phyloP scores from a whole-genome alignment of 2,797 vertebrate genomes.

The Danio jaintianensis region DNA sequence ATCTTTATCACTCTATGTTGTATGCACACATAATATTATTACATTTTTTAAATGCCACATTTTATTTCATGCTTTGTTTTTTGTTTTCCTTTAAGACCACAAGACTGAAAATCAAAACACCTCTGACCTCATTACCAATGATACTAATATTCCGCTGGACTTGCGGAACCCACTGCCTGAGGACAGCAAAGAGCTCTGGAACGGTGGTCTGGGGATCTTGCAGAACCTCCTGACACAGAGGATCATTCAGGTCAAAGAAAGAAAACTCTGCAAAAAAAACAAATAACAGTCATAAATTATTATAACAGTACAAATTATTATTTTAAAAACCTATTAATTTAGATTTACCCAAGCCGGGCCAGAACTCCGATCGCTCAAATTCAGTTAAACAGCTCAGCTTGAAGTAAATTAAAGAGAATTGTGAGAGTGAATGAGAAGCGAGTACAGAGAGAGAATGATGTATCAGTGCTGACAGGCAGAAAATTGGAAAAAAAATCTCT shows the following conservation, averaged over 20 bases:
- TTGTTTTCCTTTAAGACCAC: not conserved
- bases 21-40: too few species aligned
- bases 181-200: slow-evolving; percentile 94
- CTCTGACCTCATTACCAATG: slow-evolving; percentile 91
- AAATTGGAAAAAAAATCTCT: slow-evolving; percentile 29
- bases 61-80: too few species aligned
- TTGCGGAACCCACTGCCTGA: slow-evolving; percentile 98
- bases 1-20: too few species aligned
- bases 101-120: not conserved
- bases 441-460: slow-evolving; percentile 30
- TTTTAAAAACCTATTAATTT: slow-evolving; percentile 10
- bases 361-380: slow-evolving; percentile 33
- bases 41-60: too few species aligned
- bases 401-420: slow-evolving; percentile 42
- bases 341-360: slow-evolving; percentile 8
- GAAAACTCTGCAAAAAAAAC: slow-evolving; percentile 86
- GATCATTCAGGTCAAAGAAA: slow-evolving; percentile 96
- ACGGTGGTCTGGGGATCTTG: slow-evolving; percentile 89
- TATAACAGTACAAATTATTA: slow-evolving; percentile 1
- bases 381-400: slow-evolving; percentile 46
- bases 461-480: slow-evolving; percentile 45
- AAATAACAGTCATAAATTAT: not conserved
- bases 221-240: slow-evolving; percentile 91
- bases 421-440: slow-evolving; percentile 1
- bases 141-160: slow-evolving; percentile 94